phyloP scores from a whole-genome alignment of 2,888 invertebrate species.

The Polyommatus iphigenia region DNA sequence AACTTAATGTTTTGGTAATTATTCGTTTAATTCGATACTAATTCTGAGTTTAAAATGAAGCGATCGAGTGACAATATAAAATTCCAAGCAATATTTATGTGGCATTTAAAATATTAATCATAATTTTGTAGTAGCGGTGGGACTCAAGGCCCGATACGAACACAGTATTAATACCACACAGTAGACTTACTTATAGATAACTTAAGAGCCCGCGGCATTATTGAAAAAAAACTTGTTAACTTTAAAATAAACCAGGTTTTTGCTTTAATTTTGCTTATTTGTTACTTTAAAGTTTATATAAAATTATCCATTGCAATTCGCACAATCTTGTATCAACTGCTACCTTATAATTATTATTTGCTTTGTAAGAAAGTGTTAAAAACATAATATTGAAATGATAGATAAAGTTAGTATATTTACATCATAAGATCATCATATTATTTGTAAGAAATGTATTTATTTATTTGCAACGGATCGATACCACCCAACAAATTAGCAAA shows the following conservation, averaged over 20 bases:
- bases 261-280: no score
- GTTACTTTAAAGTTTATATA: no score
- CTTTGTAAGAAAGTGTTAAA: no score
- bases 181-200: neutral
- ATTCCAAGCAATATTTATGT: slow-evolving; percentile 12
- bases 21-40: neutral
- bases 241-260: neutral
- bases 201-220: neutral
- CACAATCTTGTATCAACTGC: no score
- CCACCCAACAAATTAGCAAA: no score
- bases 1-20: neutral
- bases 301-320: no score
- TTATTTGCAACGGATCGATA: no score
- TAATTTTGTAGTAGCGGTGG: slow-evolving; percentile 10
- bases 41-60: neutral
- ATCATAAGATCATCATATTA: no score
- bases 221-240: neutral
- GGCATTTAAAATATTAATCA: slow-evolving; percentile 26
- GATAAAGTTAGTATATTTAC: no score
- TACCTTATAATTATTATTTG: no score
- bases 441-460: no score
- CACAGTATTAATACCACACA: neutral
- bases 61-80: slow-evolving; percentile 1
- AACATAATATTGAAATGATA: no score
- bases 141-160: slow-evolving; percentile 4